Evolutionary conservation across 2,113 vertebrate species (phyloP).

Genomic region (Anhinga anhinga): DNA sequence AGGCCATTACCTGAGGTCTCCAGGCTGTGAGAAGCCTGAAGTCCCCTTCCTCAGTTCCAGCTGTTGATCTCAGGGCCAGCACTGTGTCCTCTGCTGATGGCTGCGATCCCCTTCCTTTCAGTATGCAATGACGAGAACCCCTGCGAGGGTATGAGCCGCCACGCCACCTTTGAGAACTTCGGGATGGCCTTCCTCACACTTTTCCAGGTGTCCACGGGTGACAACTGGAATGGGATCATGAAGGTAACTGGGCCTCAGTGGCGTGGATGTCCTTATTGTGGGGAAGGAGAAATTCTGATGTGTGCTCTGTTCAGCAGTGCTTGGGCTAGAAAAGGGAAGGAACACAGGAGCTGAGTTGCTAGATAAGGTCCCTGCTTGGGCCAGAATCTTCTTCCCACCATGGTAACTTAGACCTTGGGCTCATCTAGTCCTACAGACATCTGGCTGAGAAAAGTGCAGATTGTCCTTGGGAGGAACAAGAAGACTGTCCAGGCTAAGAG

Average conservation of each 20-base stretch:
- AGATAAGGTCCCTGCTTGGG: not conserved
- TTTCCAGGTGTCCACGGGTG: slow-evolving; percentile 96
- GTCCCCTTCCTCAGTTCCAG: not conserved
- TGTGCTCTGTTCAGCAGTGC: not conserved
- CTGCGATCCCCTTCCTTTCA: slow-evolving; percentile 31
- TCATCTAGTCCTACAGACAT: not conserved
- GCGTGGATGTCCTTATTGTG: not conserved
- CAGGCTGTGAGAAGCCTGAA: not conserved
- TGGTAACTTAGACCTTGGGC: not conserved
- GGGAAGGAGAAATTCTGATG: not conserved
- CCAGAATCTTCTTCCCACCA: not conserved
- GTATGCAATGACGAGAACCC: slow-evolving; percentile 95
- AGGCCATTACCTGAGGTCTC: not conserved
- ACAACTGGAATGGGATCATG: slow-evolving; percentile 99
- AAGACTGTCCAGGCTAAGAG: not conserved
- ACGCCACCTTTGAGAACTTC: slow-evolving; percentile 98
- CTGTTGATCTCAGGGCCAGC: not conserved
- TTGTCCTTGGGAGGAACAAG: not conserved
- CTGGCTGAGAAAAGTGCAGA: not conserved
- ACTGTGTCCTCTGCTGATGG: not conserved
- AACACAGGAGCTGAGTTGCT: not conserved
- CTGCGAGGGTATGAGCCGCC: slow-evolving; percentile 97
- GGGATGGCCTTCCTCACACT: slow-evolving; percentile 99
- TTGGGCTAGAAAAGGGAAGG: not conserved
- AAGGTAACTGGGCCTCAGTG: slow-evolving; percentile 81